Conservation (phyloP, 1,140 invertebrate genomes). For the Nomia melanderi region DNA sequence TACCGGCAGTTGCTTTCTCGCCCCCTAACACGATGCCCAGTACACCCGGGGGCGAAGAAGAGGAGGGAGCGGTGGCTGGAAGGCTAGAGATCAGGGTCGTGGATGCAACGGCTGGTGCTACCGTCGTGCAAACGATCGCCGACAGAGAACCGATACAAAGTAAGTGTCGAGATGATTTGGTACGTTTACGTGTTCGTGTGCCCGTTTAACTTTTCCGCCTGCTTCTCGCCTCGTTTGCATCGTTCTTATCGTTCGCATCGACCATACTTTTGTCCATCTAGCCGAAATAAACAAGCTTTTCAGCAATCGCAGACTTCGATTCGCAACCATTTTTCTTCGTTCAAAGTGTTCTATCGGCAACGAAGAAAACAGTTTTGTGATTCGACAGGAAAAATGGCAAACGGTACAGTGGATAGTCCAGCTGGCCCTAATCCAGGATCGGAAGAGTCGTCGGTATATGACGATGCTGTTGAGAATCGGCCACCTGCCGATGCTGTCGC, state of each 20-base stretch:
- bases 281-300: background rate
- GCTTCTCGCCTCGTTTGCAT: too few relatives aligned
- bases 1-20: slow-evolving; percentile 72
- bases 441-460: slow-evolving; percentile 85
- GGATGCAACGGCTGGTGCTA: slow-evolving; percentile 78
- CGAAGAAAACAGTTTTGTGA: background rate
- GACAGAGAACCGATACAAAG: slow-evolving; percentile 78
- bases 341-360: background rate
- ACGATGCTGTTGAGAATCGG: slow-evolving; percentile 84
- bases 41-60: slow-evolving; percentile 74
- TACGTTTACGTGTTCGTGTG: background rate
- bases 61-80: slow-evolving; percentile 87
- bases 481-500: slow-evolving; percentile 63
- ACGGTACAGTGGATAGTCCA: slow-evolving; percentile 80
- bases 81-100: slow-evolving; percentile 91
- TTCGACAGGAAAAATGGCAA: slow-evolving; percentile 75
- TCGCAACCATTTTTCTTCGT: background rate
- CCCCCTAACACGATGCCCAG: slow-evolving; percentile 54
- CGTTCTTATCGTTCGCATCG: too few relatives aligned
- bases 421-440: slow-evolving; percentile 80
- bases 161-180: slow-evolving; percentile 45
- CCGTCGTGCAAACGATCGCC: slow-evolving; percentile 78
- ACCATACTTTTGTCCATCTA: background rate
- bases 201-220: too few relatives aligned
- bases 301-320: background rate